These are phyloP conservation scores for Glossosoma conforme DNA, from an alignment of 1,140 invertebrate genomes.

Conservation along the genomic window DNA sequence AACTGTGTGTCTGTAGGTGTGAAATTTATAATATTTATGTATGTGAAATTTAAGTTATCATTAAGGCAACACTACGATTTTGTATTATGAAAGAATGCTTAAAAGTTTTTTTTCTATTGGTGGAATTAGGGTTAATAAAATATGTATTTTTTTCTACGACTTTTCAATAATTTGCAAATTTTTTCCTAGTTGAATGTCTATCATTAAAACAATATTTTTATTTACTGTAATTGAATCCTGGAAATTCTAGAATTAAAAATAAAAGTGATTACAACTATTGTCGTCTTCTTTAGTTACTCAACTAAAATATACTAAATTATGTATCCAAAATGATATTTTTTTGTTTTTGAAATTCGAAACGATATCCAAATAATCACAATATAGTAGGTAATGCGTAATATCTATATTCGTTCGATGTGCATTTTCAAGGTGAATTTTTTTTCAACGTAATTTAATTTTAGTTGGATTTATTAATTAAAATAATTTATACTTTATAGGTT, in stretches of 20 bases:
- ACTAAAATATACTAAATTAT: too few species aligned
- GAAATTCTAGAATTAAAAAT: neutral
- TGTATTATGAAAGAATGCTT: too few species aligned
- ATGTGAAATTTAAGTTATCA: too few species aligned
- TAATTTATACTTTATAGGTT: constrained; percentile 37
- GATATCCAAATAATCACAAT: neutral
- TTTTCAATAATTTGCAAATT: too few species aligned
- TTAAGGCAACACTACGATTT: too few species aligned
- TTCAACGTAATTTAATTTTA: constrained; percentile 13
- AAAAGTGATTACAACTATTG: neutral
- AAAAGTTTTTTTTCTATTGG: too few species aligned
- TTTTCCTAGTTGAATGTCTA: neutral
- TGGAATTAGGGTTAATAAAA: too few species aligned
- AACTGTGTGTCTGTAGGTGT: too few species aligned
- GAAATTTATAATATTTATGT: too few species aligned
- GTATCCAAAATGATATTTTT: too few species aligned
- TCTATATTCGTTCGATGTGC: neutral
- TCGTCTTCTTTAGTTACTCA: neutral
- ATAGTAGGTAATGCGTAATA: neutral
- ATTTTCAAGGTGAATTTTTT: neutral
- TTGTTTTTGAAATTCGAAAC: neutral
- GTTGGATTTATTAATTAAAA: constrained; percentile 20
- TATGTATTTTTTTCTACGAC: too few species aligned
- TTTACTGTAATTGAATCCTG: too few species aligned
- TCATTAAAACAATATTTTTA: neutral